Base-by-base conservation (phyloP, 2,113 vertebrate species). In the Sinosuthora webbiana region DNA sequence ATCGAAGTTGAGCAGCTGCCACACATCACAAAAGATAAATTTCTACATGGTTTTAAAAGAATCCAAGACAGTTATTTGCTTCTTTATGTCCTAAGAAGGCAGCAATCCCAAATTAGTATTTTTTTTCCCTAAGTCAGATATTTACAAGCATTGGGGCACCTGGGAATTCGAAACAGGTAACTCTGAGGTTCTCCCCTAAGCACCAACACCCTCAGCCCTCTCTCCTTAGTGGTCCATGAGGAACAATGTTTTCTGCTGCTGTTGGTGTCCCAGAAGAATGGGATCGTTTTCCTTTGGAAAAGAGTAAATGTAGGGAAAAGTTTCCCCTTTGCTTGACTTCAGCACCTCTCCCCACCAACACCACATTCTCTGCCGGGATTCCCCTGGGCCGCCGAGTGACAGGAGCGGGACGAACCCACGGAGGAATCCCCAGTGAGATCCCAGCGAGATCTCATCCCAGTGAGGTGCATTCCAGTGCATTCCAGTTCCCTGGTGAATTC, bases 401-500 rank as follows among this genome's bases (percentile, higher is more conserved):
- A 49, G 30, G 27, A 50, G 23, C 44, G 35, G 35, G 31, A 15
- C 1, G 1, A 49, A 15, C 2, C 15, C 8, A 15, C 0, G 7
- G 41, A 45, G 12, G 50, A 45, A 42, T 24, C 3, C 15, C 67
- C 13, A 10, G 56, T 4, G 13, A 41, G 37, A 10, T n/a, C n/a
- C n/a, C n/a, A n/a, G n/a, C n/a, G n/a, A n/a, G n/a, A n/a, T n/a
- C n/a, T n/a, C n/a, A n/a, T n/a, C n/a, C n/a, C 62, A 42, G 6
- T 0, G 1, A 68, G 50, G 57, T 1, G 1, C 33, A 14, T 20
- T 4, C 39, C 57, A 10, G 23, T 0, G 11, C 2, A n/a, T n/a
- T n/a, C n/a, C n/a, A n/a, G n/a, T n/a, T n/a, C n/a, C n/a, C n/a
- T n/a, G n/a, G n/a, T n/a, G n/a, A n/a, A n/a, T n/a, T n/a, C n/a